Conservation (phyloP, 2,888 invertebrate genomes). For the Drosophila neotestacea region DNA sequence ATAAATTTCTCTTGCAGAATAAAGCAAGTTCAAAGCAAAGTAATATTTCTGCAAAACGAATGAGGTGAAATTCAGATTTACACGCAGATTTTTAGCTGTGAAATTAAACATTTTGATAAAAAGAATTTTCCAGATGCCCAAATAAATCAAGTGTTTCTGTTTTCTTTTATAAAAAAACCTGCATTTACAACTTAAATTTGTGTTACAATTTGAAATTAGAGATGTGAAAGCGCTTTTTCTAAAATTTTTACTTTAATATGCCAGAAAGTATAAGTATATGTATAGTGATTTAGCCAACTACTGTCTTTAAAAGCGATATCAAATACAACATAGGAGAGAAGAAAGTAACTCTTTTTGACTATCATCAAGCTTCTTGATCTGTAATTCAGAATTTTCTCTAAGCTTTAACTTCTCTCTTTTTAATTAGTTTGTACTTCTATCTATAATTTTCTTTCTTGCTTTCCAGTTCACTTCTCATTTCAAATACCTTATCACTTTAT, state of each 20-base stretch:
- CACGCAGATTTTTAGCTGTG: slow-evolving; percentile 39
- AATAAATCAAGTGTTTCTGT: slow-evolving; percentile 33
- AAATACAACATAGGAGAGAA: no score
- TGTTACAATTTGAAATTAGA: background rate
- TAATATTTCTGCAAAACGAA: slow-evolving; percentile 9
- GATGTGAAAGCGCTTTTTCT: background rate
- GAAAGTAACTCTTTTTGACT: background rate
- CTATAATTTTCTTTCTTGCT: background rate
- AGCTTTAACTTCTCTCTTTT: no score
- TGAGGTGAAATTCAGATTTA: slow-evolving; percentile 18
- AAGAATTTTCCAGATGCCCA: slow-evolving; percentile 30
- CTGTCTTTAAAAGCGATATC: no score
- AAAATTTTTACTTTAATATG: background rate
- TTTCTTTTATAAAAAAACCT: background rate
- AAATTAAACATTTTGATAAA: slow-evolving; percentile 42
- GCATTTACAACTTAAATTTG: no score
- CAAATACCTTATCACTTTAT: no score
- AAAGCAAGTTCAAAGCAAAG: slow-evolving; percentile 32
- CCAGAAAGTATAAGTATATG: no score
- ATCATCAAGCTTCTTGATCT: background rate
- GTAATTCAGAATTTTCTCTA: background rate
- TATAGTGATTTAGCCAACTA: no score
- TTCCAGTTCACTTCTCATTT: background rate
- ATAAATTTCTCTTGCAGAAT: slow-evolving; percentile 35
- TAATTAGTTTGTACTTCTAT: no score